Conservation (phyloP, 2,888 invertebrate species). For the Drosophila falleni region DNA sequence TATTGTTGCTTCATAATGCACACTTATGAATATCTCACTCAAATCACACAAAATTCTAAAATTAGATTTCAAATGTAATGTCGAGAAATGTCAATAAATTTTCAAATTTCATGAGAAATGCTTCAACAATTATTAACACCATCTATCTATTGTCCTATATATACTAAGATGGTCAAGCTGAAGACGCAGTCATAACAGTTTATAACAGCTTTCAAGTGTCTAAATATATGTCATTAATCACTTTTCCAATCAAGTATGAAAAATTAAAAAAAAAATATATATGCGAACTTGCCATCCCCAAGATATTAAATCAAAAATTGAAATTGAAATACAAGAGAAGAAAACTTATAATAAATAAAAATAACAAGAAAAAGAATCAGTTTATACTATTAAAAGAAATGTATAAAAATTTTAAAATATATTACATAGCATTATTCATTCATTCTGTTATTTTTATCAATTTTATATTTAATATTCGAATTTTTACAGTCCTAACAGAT, state of each 20-base stretch:
- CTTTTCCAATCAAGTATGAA: conserved; percentile 17
- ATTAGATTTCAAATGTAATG: conserved; percentile 24
- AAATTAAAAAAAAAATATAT: background rate
- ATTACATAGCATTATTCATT: too few species aligned
- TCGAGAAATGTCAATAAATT: background rate
- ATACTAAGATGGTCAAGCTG: too few species aligned
- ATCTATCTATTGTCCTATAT: background rate
- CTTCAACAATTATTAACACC: background rate
- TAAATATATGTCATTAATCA: conserved; percentile 6
- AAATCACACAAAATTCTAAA: conserved; percentile 35
- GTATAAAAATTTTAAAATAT: too few species aligned
- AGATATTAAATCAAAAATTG: background rate
- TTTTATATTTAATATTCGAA: too few species aligned
- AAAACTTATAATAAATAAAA: too few species aligned
- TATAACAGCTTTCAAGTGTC: background rate
- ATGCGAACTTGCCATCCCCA: background rate
- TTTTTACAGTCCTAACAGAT: too few species aligned
- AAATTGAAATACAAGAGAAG: background rate
- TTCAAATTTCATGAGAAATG: background rate
- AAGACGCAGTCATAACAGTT: background rate
- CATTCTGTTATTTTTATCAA: too few species aligned
- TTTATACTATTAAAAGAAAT: too few species aligned
- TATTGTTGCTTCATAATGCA: conserved; percentile 63
- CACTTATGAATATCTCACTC: conserved; percentile 50
- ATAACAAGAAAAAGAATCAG: too few species aligned